Evolutionary conservation across 2,797 vertebrate genomes (phyloP).

Genomic region (Tragopan temminckii): DNA sequence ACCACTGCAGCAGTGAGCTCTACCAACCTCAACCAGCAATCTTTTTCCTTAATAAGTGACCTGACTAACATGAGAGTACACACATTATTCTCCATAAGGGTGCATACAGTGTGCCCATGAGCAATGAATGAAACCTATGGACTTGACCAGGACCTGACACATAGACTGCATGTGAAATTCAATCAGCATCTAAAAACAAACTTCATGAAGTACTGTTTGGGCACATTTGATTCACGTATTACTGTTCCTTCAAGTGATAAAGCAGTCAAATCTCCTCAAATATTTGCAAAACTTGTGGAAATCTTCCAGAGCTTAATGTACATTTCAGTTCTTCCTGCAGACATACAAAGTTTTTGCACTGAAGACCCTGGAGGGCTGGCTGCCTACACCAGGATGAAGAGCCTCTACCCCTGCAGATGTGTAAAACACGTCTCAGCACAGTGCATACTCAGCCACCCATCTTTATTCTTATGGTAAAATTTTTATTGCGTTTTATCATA

Average conservation of each 20-base stretch:
- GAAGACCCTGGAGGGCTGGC: neutral
- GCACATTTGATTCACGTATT: neutral
- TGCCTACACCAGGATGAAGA: neutral
- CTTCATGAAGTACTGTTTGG: neutral
- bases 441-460: neutral
- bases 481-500: neutral
- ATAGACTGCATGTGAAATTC: accelerated
- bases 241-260: neutral
- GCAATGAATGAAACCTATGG: accelerated
- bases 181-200: neutral
- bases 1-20: neutral
- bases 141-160: neutral
- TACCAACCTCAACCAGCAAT: neutral
- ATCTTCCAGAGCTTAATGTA: neutral
- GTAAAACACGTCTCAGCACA: neutral
- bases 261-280: neutral
- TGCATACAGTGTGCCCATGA: neutral
- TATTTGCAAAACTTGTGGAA: neutral
- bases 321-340: neutral
- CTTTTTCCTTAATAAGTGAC: neutral
- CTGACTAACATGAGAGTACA: neutral
- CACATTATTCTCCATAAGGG: accelerated
- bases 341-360: neutral
- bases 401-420: neutral
- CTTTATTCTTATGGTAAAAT: neutral